Base-by-base conservation (phyloP, 1,140 invertebrate genomes). In the Bombus fervidus region DNA sequence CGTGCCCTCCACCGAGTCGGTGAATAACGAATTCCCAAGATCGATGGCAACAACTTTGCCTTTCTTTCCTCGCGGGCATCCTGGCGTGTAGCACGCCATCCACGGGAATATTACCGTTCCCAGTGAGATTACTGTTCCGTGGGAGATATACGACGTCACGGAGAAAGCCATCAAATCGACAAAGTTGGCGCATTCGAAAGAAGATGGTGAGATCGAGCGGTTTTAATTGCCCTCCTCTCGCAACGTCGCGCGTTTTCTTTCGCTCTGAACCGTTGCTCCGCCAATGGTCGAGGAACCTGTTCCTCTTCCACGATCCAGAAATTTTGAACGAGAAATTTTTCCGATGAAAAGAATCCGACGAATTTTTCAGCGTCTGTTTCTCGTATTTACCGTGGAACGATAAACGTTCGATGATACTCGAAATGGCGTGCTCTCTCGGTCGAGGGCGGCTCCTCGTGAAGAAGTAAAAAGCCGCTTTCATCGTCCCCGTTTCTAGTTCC, bases 11-110 rank as follows among this genome's bases (percentile, higher is more conserved):
- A 43, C 57, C 80, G 43, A 39, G 34, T 69, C 81, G 53, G 53
- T 83, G 74, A 86, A 86, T 78, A 83, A 86, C 72, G 85, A 77
- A 86, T 83, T 25, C 22, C 39, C 69, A 53, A 74, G 78, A 85
- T 81, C 78, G 69, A 85, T 81, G 76, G 64, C 57, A 83, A 53
- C 72, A 75, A 75, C 81, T 83, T 83, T 73, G 43, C 81, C 53
- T 37, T 25, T 62, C n/a, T 83, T 83, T 75, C 57, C 72, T 64
- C 47, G 39, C 72, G 39, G 72, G 31, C 53, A 75, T 59, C 79
- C 53, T n/a, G 6, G 37, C n/a, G 13, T 71, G 13, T 18, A 12
- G 79, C 79, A 41, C 78, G 78, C 34, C 34, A 43, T 34, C 37
- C 79, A 68, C 47, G 41, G 28, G 15, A 59, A 57, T 81, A 81